Conservation (phyloP, 2,113 vertebrate genomes). For the Pimephales promelas region DNA sequence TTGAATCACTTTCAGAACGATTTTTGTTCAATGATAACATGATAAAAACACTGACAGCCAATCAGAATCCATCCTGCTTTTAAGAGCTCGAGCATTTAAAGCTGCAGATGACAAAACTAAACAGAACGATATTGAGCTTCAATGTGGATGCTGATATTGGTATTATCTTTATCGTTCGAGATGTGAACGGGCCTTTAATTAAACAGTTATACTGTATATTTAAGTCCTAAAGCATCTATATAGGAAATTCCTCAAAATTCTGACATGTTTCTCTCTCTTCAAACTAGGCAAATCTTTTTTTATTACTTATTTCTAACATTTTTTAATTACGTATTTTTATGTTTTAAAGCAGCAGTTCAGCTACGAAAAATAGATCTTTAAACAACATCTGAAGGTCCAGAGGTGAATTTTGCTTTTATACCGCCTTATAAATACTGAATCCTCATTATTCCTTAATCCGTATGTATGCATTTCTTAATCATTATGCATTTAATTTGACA, state of each 20-base stretch:
- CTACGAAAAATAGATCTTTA: neutral
- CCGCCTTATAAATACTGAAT: neutral
- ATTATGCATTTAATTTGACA: neutral
- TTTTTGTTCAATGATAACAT: too few relatives aligned
- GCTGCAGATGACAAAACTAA: too few relatives aligned
- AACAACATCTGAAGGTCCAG: neutral
- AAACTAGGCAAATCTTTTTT: neutral
- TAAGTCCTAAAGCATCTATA: neutral
- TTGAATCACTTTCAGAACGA: too few relatives aligned
- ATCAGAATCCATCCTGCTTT: too few relatives aligned
- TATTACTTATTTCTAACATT: neutral
- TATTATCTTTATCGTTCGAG: too few relatives aligned
- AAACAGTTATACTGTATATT: neutral
- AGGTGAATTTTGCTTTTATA: neutral
- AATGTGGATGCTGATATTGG: too few relatives aligned
- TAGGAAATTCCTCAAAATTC: neutral
- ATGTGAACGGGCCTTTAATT: too few relatives aligned
- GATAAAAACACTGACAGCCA: too few relatives aligned
- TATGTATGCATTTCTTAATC: too few relatives aligned
- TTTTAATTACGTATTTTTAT: neutral
- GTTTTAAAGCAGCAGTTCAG: neutral
- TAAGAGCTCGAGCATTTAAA: too few relatives aligned
- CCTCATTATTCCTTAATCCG: neutral
- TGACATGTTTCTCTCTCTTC: neutral
- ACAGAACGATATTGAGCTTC: too few relatives aligned